A percentile compares a stretch with the other conserved stretches of the same genome.
These are phyloP conservation scores for Threskiornis aethiopicus DNA, from an alignment of 2,797 vertebrate genomes.

Conservation along the genomic window DNA sequence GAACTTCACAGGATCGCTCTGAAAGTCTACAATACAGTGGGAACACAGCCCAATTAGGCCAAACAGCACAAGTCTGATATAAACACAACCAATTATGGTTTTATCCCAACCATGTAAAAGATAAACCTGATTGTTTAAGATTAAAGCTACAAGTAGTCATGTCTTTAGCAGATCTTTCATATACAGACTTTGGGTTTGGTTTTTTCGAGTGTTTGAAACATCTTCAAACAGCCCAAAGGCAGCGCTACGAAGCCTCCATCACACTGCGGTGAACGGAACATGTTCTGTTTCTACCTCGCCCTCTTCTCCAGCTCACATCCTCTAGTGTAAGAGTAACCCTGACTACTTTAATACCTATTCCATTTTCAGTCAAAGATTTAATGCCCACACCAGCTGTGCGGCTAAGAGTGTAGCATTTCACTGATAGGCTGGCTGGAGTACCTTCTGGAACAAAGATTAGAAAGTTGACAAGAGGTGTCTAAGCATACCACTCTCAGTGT, in stretches of 20 bases:
- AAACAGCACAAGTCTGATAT: background rate
- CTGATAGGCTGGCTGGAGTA: background rate
- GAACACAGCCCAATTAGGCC: background rate
- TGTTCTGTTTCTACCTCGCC: background rate
- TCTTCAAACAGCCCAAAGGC: background rate
- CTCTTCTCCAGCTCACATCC: background rate
- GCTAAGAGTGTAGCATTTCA: background rate
- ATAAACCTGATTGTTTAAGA: background rate
- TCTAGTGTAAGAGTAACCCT: background rate
- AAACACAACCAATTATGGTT: background rate
- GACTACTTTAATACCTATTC: background rate
- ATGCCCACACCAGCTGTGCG: background rate
- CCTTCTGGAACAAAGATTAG: slow-evolving; percentile 38
- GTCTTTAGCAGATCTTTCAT: background rate
- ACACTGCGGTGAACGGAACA: background rate
- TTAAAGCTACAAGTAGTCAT: background rate
- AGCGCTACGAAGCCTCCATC: background rate
- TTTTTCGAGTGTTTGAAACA: background rate
- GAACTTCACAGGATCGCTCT: background rate
- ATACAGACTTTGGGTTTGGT: background rate
- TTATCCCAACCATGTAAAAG: background rate
- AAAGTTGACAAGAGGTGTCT: background rate
- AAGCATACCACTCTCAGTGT: background rate
- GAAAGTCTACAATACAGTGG: background rate
- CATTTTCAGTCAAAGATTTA: slow-evolving; percentile 35